These are phyloP conservation scores for Galeruca laticollis DNA, from an alignment of 2,888 invertebrate species.

Conservation along the genomic window DNA sequence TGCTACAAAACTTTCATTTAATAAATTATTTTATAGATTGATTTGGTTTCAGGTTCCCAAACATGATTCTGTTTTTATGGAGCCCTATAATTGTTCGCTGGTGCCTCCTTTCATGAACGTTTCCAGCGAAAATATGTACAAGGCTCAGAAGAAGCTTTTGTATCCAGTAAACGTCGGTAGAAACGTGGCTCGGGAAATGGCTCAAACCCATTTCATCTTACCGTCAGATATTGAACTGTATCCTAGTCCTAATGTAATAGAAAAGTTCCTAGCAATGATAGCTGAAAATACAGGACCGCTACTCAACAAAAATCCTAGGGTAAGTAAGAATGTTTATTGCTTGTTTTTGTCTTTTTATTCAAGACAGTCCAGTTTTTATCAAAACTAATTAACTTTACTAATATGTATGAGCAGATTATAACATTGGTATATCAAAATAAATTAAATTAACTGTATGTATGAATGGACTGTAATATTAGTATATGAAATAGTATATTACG, in stretches of 20 bases:
- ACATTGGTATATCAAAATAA: too few species aligned
- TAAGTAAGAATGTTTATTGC: too few species aligned
- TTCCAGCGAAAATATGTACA: constrained; percentile 78
- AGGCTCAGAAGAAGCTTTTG: constrained; percentile 81
- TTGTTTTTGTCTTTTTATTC: too few species aligned
- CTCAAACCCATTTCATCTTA: constrained; percentile 84
- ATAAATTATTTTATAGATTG: neutral
- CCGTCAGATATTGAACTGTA: constrained; percentile 93
- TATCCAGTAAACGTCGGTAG: constrained; percentile 93
- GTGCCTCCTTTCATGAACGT: constrained; percentile 78
- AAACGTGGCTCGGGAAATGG: constrained; percentile 87
- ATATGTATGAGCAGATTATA: too few species aligned
- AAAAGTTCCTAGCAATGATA: constrained; percentile 87
- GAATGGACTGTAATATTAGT: too few species aligned
- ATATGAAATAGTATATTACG: neutral
- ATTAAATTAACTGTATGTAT: too few species aligned
- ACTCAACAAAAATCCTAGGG: constrained; percentile 71
- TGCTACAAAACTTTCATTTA: neutral
- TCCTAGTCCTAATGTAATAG: constrained; percentile 85
- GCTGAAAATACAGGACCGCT: constrained; percentile 77
- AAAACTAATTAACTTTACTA: too few species aligned
- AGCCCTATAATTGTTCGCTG: constrained; percentile 79
- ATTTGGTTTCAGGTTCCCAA: constrained; percentile 74
- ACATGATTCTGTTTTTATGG: constrained; percentile 72
- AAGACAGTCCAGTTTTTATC: too few species aligned